Conservation (phyloP, 2,888 invertebrate genomes). For the Coremacera marginata region DNA sequence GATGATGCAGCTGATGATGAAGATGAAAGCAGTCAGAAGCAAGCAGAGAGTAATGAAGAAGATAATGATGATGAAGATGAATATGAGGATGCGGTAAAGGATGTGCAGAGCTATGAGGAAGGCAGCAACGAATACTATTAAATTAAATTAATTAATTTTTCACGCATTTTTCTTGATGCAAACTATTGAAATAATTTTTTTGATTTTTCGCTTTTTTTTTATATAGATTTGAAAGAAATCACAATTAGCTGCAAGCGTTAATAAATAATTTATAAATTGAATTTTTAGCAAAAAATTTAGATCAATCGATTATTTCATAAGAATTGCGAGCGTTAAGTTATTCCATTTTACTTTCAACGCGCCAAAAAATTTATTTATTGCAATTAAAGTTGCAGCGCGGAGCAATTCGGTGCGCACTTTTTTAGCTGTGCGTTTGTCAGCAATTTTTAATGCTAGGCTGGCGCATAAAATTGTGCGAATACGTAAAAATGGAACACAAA, state of each 20-base stretch:
- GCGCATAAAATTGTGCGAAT: background rate
- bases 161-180: background rate
- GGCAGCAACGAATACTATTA: conserved; percentile 47
- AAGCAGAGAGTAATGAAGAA: conserved; percentile 45
- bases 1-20: conserved; percentile 49
- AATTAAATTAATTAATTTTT: background rate
- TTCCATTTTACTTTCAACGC: conserved; percentile 13
- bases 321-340: background rate
- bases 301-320: conserved; percentile 9
- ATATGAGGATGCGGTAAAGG: conserved; percentile 38
- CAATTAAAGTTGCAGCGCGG: conserved; percentile 17
- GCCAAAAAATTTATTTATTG: conserved; percentile 17
- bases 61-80: conserved; percentile 31
- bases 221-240: background rate
- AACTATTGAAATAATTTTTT: background rate
- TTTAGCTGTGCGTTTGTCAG: background rate
- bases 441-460: background rate
- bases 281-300: background rate
- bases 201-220: background rate
- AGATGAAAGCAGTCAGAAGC: conserved; percentile 49
- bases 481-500: conserved; percentile 26
- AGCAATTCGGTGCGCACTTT: background rate
- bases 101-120: conserved; percentile 41
- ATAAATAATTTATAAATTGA: background rate
- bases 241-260: background rate